phyloP scores from a whole-genome alignment of 2,113 vertebrate species.

The Pleuronectes platessa region DNA sequence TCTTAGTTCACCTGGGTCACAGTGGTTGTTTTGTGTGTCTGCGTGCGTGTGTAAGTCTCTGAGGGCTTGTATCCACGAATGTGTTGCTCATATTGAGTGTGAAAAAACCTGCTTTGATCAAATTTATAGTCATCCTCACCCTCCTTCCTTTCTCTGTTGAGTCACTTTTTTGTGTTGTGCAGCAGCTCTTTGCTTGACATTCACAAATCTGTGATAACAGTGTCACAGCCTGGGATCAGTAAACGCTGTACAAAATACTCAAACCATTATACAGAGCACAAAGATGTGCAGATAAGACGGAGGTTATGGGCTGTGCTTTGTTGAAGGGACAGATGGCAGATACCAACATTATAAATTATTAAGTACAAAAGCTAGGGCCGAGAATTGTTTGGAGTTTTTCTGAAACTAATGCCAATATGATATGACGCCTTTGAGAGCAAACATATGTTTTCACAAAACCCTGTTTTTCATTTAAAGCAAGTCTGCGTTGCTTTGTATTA shows the following conservation, averaged over 20 bases:
- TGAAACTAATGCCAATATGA: not conserved
- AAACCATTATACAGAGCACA: conserved; percentile 13
- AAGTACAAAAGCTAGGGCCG: not conserved
- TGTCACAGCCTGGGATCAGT: conserved; percentile 24
- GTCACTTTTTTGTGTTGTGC: not conserved
- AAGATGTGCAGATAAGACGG: conserved; percentile 15
- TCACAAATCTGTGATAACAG: conserved; percentile 39
- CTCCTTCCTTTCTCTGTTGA: conserved; percentile 24
- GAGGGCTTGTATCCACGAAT: conserved; percentile 56
- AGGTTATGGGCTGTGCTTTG: not conserved
- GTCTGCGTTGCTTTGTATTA: not conserved
- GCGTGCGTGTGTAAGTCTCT: conserved; percentile 39
- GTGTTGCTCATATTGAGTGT: conserved; percentile 61
- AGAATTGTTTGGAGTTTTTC: not conserved
- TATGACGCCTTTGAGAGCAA: not conserved
- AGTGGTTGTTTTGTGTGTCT: conserved; percentile 40
- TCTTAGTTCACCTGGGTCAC: conserved; percentile 54
- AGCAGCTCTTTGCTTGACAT: conserved; percentile 10
- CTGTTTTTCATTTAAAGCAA: not conserved
- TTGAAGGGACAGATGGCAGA: conserved; percentile 14
- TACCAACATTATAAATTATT: conserved; percentile 4
- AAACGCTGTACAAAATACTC: conserved; percentile 8
- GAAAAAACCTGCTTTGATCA: conserved; percentile 56
- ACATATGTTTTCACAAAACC: not conserved
- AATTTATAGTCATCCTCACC: conserved; percentile 44